These are phyloP conservation scores for Eufriesea mexicana DNA, from an alignment of 1,140 invertebrate genomes.

Conservation along the genomic window DNA sequence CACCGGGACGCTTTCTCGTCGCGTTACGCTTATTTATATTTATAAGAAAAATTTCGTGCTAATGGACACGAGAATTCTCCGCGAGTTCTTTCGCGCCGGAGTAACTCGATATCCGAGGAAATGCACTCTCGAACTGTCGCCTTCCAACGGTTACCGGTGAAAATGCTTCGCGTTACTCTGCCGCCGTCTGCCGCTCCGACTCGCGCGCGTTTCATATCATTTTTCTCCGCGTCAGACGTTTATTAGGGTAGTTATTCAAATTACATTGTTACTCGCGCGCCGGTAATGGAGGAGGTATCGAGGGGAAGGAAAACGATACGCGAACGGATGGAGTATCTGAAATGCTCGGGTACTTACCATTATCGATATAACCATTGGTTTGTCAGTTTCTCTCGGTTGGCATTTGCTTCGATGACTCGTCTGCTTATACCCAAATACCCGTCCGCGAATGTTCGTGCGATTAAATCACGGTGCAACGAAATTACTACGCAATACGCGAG, in stretches of 20 bases:
- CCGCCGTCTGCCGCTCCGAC: background rate
- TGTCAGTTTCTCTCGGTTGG: background rate
- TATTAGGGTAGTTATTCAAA: constrained; percentile 42
- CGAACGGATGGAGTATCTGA: too few species aligned
- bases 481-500: too few species aligned
- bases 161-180: constrained; percentile 13
- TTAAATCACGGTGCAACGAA: background rate
- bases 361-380: background rate
- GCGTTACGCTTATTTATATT: constrained; percentile 57
- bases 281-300: constrained; percentile 11
- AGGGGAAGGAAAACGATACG: background rate
- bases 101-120: constrained; percentile 55
- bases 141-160: background rate
- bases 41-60: constrained; percentile 57
- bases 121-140: constrained; percentile 15
- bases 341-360: constrained; percentile 20
- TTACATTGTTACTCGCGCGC: constrained; percentile 8
- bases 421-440: background rate
- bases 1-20: constrained; percentile 20
- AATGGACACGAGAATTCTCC: constrained; percentile 47
- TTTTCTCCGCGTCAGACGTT: constrained; percentile 22
- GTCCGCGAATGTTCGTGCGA: background rate
- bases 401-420: constrained; percentile 8
- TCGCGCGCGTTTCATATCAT: constrained; percentile 9
- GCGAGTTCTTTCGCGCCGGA: constrained; percentile 10